A percentile compares a stretch with the other conserved stretches of the same genome.
These are phyloP conservation scores for Gymnothorax javanicus DNA, from an alignment of 2,797 vertebrate genomes.

Conservation along the genomic window DNA sequence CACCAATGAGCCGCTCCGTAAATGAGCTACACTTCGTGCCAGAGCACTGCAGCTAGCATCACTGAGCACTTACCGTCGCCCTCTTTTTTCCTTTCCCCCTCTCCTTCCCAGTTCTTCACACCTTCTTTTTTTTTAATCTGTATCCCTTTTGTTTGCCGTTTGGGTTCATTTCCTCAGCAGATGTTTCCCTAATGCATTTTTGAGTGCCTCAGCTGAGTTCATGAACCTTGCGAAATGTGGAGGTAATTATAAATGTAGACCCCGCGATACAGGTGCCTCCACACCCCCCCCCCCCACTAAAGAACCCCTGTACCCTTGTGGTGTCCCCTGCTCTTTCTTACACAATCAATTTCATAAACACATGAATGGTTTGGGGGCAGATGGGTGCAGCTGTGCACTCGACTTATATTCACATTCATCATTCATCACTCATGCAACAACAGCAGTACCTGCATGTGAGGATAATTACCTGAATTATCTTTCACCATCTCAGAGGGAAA, in stretches of 20 bases:
- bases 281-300: neutral
- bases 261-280: neutral
- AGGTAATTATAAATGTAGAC: conserved; percentile 8
- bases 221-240: neutral
- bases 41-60: neutral
- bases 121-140: neutral
- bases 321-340: neutral
- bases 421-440: no score
- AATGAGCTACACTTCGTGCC: neutral
- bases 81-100: neutral
- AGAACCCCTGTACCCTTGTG: neutral
- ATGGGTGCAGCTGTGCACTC: neutral
- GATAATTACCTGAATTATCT: neutral
- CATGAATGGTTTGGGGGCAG: neutral
- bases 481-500: neutral
- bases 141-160: neutral
- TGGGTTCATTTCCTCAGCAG: neutral
- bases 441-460: neutral
- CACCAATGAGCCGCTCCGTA: neutral
- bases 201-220: neutral
- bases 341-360: neutral
- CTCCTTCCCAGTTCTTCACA: neutral
- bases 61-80: neutral
- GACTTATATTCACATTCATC: neutral
- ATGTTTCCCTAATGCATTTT: conserved; percentile 14